Conservation (phyloP, 2,888 invertebrate genomes). For the Hololepta plana region DNA sequence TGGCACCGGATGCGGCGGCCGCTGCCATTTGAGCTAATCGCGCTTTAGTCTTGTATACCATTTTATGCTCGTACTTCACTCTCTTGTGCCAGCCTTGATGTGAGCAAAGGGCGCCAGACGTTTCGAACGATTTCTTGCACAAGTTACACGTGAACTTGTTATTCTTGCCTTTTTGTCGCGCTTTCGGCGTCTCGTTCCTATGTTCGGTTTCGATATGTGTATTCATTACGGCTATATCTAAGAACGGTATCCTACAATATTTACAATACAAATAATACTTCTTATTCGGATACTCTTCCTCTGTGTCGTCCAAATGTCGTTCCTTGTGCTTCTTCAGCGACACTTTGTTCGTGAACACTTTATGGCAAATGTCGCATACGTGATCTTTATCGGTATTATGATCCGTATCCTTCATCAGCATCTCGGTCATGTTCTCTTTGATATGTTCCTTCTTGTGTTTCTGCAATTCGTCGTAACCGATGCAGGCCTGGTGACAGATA, state of each 20-base stretch:
- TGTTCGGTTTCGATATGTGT: constrained; percentile 23
- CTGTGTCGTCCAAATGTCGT: constrained; percentile 13
- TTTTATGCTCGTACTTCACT: constrained; percentile 8
- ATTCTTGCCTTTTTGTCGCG: constrained; percentile 12
- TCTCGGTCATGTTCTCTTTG: constrained; percentile 9
- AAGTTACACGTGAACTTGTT: constrained; percentile 43
- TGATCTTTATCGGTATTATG: constrained; percentile 12
- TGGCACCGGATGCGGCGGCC: constrained; percentile 32
- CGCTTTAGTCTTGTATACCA: constrained; percentile 4
- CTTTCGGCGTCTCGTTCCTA: constrained; percentile 9
- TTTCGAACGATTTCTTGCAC: constrained; percentile 41
- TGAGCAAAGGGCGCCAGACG: constrained; percentile 39
- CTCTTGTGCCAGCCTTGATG: constrained; percentile 41
- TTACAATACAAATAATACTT: constrained; percentile 18
- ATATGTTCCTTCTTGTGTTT: constrained; percentile 35
- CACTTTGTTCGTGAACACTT: constrained; percentile 24
- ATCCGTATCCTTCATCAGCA: constrained; percentile 8
- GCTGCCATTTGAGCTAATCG: constrained; percentile 4
- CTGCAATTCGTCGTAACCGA: constrained; percentile 32
- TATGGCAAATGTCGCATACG: constrained; percentile 27
- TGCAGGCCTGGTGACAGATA: constrained; percentile 41
- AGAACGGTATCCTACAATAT: constrained; percentile 21
- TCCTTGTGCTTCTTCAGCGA: constrained; percentile 26
- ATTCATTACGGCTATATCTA: constrained; percentile 13
- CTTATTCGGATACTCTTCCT: constrained; percentile 7